phyloP scores from a whole-genome alignment of 2,113 vertebrate species.

The Eulacestoma nigropectus region DNA sequence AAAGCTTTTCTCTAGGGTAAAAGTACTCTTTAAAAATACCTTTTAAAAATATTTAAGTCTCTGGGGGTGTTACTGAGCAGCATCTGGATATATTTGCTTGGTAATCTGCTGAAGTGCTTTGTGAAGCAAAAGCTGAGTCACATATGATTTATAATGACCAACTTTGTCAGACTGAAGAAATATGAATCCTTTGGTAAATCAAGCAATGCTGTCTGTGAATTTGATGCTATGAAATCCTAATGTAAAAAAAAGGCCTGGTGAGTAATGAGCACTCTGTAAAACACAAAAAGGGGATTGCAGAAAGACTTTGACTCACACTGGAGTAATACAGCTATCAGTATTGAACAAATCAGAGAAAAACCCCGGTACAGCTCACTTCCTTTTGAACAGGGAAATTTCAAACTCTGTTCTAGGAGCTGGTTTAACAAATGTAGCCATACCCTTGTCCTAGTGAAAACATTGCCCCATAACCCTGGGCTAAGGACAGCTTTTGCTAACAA shows the following conservation, averaged over 20 bases:
- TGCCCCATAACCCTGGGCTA: background rate
- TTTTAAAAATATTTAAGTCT: background rate
- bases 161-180: background rate
- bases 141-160: background rate
- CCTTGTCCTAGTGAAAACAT: background rate
- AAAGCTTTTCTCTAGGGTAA: background rate
- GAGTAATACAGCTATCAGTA: background rate
- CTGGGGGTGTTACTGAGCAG: background rate
- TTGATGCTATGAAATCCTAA: background rate
- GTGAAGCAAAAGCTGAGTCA: background rate
- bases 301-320: background rate
- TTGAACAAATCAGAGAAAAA: background rate
- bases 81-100: background rate
- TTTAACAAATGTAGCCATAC: background rate
- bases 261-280: background rate
- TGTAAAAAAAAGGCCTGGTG: background rate
- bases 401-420: background rate
- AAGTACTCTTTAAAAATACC: background rate
- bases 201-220: background rate
- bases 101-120: background rate
- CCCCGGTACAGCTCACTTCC: background rate
- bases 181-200: background rate
- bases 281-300: background rate
- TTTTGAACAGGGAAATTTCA: background rate
- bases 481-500: background rate